phyloP scores from a whole-genome alignment of 2,888 invertebrate genomes.

The Venusia cambrica region DNA sequence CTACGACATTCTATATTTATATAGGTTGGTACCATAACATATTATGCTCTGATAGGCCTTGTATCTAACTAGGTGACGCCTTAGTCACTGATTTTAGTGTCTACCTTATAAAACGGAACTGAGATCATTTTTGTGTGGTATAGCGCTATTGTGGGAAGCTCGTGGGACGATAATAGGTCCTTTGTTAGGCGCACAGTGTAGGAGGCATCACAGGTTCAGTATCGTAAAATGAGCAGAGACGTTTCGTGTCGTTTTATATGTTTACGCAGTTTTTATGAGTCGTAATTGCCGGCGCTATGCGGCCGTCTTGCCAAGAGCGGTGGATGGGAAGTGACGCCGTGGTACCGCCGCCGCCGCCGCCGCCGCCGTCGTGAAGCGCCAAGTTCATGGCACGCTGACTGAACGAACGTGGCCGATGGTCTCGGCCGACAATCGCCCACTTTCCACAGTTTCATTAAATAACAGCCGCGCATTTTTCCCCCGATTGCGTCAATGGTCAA shows the following conservation, averaged over 20 bases:
- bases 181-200: no score
- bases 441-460: conserved; percentile 69
- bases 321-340: conserved; percentile 27
- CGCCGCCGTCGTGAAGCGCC: conserved; percentile 39
- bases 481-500: conserved; percentile 75
- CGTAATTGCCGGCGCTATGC: conserved; percentile 44
- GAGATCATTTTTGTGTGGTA: conserved; percentile 3
- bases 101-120: no score
- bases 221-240: conserved; percentile 19
- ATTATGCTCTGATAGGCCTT: no score
- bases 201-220: conserved; percentile 4
- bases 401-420: conserved; percentile 43
- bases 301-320: conserved; percentile 29
- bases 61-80: no score
- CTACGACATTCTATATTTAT: no score
- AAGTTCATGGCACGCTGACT: conserved; percentile 72
- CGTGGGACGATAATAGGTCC: no score
- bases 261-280: conserved; percentile 56
- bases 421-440: conserved; percentile 56
- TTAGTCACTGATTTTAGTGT: no score
- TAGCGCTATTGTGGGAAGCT: no score
- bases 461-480: conserved; percentile 72
- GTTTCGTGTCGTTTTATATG: conserved; percentile 37
- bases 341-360: conserved; percentile 29
- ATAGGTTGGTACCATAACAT: no score